Evolutionary conservation across 2,888 invertebrate species (phyloP).

Genomic region (Homarus gammarus): DNA sequence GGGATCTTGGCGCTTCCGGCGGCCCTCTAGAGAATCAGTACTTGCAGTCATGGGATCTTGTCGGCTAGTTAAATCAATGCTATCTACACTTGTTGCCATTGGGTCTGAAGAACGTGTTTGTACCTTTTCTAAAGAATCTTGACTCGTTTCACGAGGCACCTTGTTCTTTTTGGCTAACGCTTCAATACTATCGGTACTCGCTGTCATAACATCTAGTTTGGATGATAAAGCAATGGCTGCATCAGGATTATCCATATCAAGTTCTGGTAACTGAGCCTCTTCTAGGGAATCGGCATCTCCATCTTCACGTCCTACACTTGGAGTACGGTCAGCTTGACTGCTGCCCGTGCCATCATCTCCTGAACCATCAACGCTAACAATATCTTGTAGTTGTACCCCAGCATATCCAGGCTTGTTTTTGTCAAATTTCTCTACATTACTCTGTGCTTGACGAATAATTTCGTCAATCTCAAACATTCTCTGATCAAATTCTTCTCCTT

Average conservation of each 20-base stretch:
- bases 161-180: conserved; percentile 25
- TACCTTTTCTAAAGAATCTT: conserved; percentile 72
- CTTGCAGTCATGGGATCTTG: conserved; percentile 82
- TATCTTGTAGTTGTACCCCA: conserved; percentile 68
- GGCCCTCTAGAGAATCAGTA: conserved; percentile 84
- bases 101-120: conserved; percentile 63
- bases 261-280: conserved; percentile 81
- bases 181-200: conserved; percentile 61
- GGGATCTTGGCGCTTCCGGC: conserved; percentile 72
- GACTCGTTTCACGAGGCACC: conserved; percentile 62
- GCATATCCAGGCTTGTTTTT: conserved; percentile 56
- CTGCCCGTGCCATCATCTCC: conserved; percentile 78
- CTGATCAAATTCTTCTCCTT: conserved; percentile 81
- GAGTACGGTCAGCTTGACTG: conserved; percentile 82
- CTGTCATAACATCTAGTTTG: conserved; percentile 49
- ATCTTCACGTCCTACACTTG: conserved; percentile 77
- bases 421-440: conserved; percentile 84
- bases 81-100: conserved; percentile 77
- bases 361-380: conserved; percentile 69
- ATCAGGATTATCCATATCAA: conserved; percentile 80
- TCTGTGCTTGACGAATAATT: conserved; percentile 85
- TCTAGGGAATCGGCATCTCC: conserved; percentile 75
- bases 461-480: conserved; percentile 86
- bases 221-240: conserved; percentile 17
- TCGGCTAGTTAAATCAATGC: conserved; percentile 78